Base-by-base conservation (phyloP, 1,140 invertebrate species). In the Temnothorax curvispinosus region DNA sequence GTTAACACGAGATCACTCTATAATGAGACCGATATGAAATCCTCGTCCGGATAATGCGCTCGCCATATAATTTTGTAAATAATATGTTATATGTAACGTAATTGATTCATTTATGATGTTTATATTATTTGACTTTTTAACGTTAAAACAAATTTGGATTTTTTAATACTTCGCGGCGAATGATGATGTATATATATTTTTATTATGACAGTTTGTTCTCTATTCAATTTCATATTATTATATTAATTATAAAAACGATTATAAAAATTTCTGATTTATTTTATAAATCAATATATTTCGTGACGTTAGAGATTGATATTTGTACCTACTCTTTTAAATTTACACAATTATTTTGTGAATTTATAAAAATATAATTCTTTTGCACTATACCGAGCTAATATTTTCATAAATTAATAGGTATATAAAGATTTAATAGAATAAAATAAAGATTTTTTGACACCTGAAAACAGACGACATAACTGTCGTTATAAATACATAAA, bases 31-130 rank as follows among this genome's bases (percentile, higher is more conserved):
- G 38, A 56, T 44, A 47, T 6, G 38, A 74, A 44, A 58, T 11
- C 38, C 18, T 56, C 18, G 9, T 2, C n/a, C 13, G 18, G 52
- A n/a, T 74, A 3, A 32, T 60, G 18, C 27, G 27, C 3, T 27
- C 4, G 13, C 41, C n/a, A 3, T 60, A 2, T 75, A 74, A 84
- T 84, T 84, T 84, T 38, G 11, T 11, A 72, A 74, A 84, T 60
- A 56, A 84, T 8, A 35, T 38, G 80, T 60, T 60, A 47, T 60
- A 47, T 6, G 35, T 54, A 69, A 80, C 47, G 0, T 11, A 80
- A 54, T 80, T 18, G 8, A 50, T 9, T 69, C 3, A 18, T 47
- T 62, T 27, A 18, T 13, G 47, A 54, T 41, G 9, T 64, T 21
- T 21, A 18, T 38, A 64, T 78, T 3, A 47, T 18, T 54, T 21